Conservation (phyloP, 2,797 vertebrate species). For the Jordanella pulchra region DNA sequence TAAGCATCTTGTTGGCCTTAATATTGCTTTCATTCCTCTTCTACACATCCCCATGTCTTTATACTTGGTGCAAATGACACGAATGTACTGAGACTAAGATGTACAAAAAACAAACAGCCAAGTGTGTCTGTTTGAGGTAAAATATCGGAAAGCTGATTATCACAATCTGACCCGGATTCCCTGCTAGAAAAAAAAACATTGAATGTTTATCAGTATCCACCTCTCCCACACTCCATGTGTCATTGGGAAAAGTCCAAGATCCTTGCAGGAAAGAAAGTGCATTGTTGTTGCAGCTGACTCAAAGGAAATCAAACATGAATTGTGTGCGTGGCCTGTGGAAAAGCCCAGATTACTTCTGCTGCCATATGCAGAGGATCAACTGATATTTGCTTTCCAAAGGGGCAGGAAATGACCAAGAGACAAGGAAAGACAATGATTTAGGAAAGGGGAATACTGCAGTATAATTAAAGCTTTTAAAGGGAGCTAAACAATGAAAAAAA, state of each 20-base stretch:
- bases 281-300: constrained; percentile 73
- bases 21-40: constrained; percentile 25
- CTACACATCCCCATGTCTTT: constrained; percentile 5
- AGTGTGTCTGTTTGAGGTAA: constrained; percentile 22
- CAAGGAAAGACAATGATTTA: constrained; percentile 28
- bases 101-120: neutral
- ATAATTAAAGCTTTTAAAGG: constrained; percentile 8
- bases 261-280: constrained; percentile 54
- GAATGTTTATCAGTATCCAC: constrained; percentile 22
- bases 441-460: constrained; percentile 10
- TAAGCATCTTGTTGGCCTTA: constrained; percentile 26
- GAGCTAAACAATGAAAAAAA: constrained; percentile 25
- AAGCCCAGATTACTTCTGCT: constrained; percentile 57
- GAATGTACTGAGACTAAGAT: constrained; percentile 4
- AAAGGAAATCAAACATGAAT: constrained; percentile 62
- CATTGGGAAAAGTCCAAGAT: constrained; percentile 33
- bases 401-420: constrained; percentile 57
- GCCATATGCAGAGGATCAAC: constrained; percentile 63
- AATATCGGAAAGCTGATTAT: constrained; percentile 29
- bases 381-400: constrained; percentile 63
- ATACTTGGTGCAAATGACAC: constrained; percentile 6
- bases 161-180: constrained; percentile 36
- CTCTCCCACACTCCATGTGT: constrained; percentile 31
- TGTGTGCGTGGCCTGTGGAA: constrained; percentile 54
- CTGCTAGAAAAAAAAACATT: constrained; percentile 24